Evolutionary conservation across 2,888 invertebrate genomes (phyloP), one percentile per base, ranked within the genome.

Genomic region (Petrolisthes cinctipes): DNA sequence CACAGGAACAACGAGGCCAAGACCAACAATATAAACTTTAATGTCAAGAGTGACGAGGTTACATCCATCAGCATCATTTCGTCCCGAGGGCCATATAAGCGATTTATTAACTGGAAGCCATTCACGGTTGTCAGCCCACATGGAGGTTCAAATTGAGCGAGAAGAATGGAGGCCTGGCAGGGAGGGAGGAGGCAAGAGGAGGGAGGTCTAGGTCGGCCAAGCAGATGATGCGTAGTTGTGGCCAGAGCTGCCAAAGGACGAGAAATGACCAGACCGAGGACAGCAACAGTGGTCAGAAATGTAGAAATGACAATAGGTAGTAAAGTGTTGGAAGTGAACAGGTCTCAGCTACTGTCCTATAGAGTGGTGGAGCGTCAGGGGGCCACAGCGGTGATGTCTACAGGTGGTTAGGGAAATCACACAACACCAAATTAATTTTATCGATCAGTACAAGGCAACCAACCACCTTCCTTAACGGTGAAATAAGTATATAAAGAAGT

Each of bases 31-130:
- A 66, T 82, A 82, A 82, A 82, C 51, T 82, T 66, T 20, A 37
- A 66, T 76, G 83, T 83, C 83, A 83, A 76, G 37, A 37, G 61
- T 66, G 79, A 54, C 78, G 68, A 84, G 53, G 57, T 61, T 17
- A 68, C 84, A 68, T 51, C 78, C 79, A 79, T 79, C 66, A 84
- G 79, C 78, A 84, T 78, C 84, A 84, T 53, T 11, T 84, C 78
- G 54, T 23, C 54, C 68, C 78, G 61, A 76, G 76, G 75, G 81
- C 61, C 75, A 86, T 86, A 86, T 82, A 86, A 86, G 86, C 86
- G 86, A 86, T 86, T 86, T 86, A 86, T 86, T 86, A 86, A 86
- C 86, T 86, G 86, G 86, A 75, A 82, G 78, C 81, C 68, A 86
- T 86, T 82, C 86, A 86, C 82, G 86, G 82, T 82, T 86, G 86